Percentiles rank a stretch among this genome's conserved stretches.
Conservation (phyloP, 2,797 vertebrate genomes). For the Craterocephalus amniculus region DNA sequence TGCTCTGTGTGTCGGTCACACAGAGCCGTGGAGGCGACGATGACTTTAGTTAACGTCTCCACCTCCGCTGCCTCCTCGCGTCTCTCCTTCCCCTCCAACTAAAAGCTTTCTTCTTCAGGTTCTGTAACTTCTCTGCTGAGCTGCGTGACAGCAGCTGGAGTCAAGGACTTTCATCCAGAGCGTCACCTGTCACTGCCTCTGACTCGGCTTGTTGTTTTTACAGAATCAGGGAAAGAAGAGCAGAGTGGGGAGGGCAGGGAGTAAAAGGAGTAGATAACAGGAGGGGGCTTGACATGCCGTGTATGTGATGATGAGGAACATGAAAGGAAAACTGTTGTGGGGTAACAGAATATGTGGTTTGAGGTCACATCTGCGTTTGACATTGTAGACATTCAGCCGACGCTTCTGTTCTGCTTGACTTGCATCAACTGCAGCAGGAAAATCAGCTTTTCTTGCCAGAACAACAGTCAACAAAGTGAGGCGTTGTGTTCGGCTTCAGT, state of each 20-base stretch:
- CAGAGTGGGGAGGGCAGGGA: constrained; percentile 3
- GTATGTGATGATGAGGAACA: constrained; percentile 47
- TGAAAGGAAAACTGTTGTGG: constrained; percentile 31
- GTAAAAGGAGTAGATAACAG: constrained; percentile 3
- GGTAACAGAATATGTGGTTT: constrained; percentile 47
- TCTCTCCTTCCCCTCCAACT: constrained; percentile 43
- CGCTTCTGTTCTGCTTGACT: constrained; percentile 22
- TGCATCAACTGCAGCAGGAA: constrained; percentile 27
- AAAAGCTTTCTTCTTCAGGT: constrained; percentile 49
- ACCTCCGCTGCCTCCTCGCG: constrained; percentile 51
- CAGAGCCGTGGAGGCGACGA: no score
- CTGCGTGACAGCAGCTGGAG: constrained; percentile 58
- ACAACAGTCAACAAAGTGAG: not conserved
- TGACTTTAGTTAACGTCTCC: constrained; percentile 50
- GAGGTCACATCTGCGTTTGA: constrained; percentile 37
- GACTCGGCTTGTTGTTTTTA: constrained; percentile 57
- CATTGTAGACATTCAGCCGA: constrained; percentile 53
- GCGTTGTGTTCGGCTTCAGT: not conserved
- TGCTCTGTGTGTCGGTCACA: no score
- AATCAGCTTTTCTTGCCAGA: not conserved
- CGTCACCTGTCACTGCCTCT: constrained; percentile 65
- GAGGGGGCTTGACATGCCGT: constrained; percentile 40
- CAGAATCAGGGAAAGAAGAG: constrained; percentile 29
- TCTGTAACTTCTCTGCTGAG: constrained; percentile 43
- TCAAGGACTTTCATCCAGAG: constrained; percentile 63